Base-by-base conservation (phyloP, 2,797 vertebrate species). In the Diceros bicornis region DNA sequence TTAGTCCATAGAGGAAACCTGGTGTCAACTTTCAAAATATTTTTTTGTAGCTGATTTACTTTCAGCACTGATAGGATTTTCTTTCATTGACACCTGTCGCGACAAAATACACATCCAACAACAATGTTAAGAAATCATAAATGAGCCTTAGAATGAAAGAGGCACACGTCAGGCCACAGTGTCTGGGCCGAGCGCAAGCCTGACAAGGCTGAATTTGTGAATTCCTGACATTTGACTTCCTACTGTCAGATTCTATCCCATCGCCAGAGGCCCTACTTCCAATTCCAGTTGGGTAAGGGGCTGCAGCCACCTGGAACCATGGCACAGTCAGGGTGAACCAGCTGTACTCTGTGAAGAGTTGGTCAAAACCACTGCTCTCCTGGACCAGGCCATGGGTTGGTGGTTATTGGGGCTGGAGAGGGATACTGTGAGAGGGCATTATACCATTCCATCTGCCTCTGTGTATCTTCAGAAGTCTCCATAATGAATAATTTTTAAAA, bases 91-190 rank as follows among this genome's bases (percentile, higher is more conserved):
- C 55, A 84, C 29, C 66, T 81, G 25, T 25, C 13, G 18, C 69
- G 34, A 85, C 50, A 84, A 92, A 78, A 69, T 59, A 86, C 4
- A 52, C 37, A 92, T 50, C 17, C 64, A 75, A 85, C 21, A 20
- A 37, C 62, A 88, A 50, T 52, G 32, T 77, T 69, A 84, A 81
- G 34, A 82, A 81, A 50, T 83, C 12, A 27, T 50, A 61, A 87
- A 32, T 59, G 61, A 96, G 20, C n/a, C 47, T 90, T 88, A 50
- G 32, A 66, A 89, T 41, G 68, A 84, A 94, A 12, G n/a, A 69
- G 37, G 23, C 12, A 68, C 47, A 32, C 52, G 27, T 50, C 17
- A 44, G 47, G 7, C 72, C 34, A 61, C 44, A 17, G 23, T 52
- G 18, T 55, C 17, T 10, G 29, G 68, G 64, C 50, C 59, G 16